Percentiles rank a stretch among this genome's conserved stretches.
Evolutionary conservation across 2,113 vertebrate genomes (phyloP).

Genomic region (Gobius niger): DNA sequence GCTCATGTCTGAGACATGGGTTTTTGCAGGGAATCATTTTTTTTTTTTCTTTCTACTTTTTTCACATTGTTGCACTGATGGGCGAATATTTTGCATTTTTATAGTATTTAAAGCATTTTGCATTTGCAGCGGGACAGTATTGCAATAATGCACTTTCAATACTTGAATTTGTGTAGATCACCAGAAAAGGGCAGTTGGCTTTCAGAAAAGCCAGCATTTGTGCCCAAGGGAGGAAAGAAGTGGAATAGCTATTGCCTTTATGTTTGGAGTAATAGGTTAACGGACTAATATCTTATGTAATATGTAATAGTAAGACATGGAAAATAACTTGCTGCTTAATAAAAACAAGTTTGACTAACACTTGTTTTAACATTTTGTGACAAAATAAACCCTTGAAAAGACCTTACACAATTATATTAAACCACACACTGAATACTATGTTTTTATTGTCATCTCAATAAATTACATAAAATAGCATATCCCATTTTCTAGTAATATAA

Average conservation of each 20-base stretch:
- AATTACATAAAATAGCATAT: conserved; percentile 65
- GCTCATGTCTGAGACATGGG: conserved; percentile 69
- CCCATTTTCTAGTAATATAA: conserved; percentile 25
- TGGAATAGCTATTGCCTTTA: conserved; percentile 54
- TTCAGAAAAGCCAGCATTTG: conserved; percentile 68
- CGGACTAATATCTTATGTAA: conserved; percentile 59
- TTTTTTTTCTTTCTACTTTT: conserved; percentile 71
- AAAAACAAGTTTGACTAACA: conserved; percentile 66
- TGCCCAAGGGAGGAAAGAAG: conserved; percentile 44
- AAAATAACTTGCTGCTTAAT: conserved; percentile 71
- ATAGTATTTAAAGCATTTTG: conserved; percentile 97
- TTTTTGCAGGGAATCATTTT: conserved; percentile 24
- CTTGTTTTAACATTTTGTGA: neutral
- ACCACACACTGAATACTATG: neutral
- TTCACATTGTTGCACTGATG: conserved; percentile 76
- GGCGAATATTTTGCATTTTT: conserved; percentile 88
- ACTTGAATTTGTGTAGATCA: conserved; percentile 92
- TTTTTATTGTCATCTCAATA: conserved; percentile 46
- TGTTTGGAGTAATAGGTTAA: conserved; percentile 46
- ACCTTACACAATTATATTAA: neutral
- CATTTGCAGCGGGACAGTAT: conserved; percentile 99
- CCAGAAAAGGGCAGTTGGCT: conserved; percentile 69
- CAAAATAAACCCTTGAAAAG: too few relatives aligned
- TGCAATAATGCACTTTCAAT: conserved; percentile 99
- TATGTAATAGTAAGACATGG: conserved; percentile 50